phyloP scores from a whole-genome alignment of 2,113 vertebrate species.

The Lasiurus borealis region DNA sequence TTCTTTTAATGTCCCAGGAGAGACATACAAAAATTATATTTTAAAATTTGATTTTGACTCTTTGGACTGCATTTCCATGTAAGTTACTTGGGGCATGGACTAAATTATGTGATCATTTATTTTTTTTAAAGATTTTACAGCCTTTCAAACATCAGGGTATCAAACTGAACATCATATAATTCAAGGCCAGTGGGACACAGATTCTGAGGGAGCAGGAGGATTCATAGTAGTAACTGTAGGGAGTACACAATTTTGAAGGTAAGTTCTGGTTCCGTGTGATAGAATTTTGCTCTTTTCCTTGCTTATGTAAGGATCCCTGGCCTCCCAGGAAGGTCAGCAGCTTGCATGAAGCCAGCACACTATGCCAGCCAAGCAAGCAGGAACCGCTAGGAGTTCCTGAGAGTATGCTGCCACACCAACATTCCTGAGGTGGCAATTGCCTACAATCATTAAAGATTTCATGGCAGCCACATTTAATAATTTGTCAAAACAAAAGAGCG shows the following conservation, averaged over 20 bases:
- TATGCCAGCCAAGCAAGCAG: neutral
- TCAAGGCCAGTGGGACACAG: neutral
- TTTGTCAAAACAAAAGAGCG: neutral
- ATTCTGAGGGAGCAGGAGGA: neutral
- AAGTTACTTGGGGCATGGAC: neutral
- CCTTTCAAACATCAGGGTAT: neutral
- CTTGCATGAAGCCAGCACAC: neutral
- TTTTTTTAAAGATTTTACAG: neutral
- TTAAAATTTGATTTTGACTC: constrained; percentile 5
- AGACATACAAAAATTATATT: neutral
- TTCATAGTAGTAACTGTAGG: neutral
- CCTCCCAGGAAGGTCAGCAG: neutral
- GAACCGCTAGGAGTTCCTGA: no score
- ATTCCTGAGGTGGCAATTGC: neutral
- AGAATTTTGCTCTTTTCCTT: neutral
- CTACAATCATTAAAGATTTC: neutral
- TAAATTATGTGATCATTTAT: neutral
- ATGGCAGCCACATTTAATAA: neutral
- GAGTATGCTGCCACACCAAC: neutral
- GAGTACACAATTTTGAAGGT: neutral
- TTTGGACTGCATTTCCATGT: neutral
- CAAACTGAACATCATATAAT: neutral
- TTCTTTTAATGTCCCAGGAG: neutral
- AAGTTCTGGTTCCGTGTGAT: neutral
- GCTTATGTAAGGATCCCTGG: neutral